Conservation (phyloP, 2,113 vertebrate species). For the Catharus fuscescens region DNA sequence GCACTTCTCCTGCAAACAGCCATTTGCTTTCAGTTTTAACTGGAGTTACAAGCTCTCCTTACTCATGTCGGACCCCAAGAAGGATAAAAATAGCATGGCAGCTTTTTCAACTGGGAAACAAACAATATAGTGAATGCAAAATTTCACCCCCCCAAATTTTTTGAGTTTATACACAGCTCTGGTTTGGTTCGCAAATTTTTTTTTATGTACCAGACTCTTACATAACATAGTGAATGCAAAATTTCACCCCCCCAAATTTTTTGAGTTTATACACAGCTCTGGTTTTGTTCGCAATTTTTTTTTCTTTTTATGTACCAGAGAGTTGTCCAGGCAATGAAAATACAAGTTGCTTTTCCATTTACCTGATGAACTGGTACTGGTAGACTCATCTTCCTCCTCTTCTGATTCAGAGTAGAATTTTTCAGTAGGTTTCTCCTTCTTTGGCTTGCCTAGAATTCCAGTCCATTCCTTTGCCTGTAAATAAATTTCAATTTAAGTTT, state of each 20-base stretch:
- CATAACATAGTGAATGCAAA: not conserved
- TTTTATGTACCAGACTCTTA: not conserved
- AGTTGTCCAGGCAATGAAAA: not conserved
- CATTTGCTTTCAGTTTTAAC: not conserved
- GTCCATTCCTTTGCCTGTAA: constrained; percentile 84
- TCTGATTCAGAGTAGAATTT: constrained; percentile 93
- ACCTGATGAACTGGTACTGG: constrained; percentile 70
- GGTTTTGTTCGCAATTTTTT: not conserved
- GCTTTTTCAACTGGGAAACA: not conserved
- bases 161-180: not conserved
- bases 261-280: not conserved
- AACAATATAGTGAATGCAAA: not conserved
- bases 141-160: not conserved
- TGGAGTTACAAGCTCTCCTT: not conserved
- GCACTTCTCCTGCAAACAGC: not conserved
- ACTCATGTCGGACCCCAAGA: not conserved
- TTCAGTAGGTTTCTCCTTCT: constrained; percentile 78
- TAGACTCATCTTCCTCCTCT: constrained; percentile 81
- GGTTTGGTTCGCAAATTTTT: not conserved
- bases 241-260: not conserved
- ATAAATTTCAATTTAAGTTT: not conserved
- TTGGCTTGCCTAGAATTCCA: constrained; percentile 77
- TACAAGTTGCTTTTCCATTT: not conserved
- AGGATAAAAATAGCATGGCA: not conserved
- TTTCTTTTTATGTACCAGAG: not conserved